These are phyloP conservation scores for Pycnonotus jocosus DNA, from an alignment of 2,113 vertebrate genomes.

Conservation along the genomic window DNA sequence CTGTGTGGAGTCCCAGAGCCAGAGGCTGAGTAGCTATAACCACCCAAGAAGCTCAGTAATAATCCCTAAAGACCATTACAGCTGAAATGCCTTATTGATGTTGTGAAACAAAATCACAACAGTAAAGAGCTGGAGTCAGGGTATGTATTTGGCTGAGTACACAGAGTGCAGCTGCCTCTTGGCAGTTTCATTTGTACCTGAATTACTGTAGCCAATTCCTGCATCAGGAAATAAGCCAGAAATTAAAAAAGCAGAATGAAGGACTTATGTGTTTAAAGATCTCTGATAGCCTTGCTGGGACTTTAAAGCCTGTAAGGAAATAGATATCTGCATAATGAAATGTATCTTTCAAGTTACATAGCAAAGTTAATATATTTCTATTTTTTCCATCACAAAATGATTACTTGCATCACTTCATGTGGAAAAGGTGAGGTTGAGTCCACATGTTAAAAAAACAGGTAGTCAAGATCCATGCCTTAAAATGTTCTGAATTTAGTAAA, in stretches of 20 bases:
- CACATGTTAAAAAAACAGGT: neutral
- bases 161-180: neutral
- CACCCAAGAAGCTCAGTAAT: neutral
- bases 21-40: neutral
- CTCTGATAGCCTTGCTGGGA: neutral
- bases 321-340: neutral
- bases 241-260: neutral
- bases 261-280: neutral
- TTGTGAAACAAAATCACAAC: constrained; percentile 4
- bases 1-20: neutral
- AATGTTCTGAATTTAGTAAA: neutral
- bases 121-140: neutral
- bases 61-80: neutral
- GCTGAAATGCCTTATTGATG: neutral
- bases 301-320: neutral
- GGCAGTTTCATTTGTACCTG: constrained; percentile 13
- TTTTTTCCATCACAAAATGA: neutral
- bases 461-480: neutral
- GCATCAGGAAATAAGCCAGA: neutral
- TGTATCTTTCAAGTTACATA: neutral
- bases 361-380: neutral
- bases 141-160: neutral
- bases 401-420: neutral
- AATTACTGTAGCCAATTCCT: neutral
- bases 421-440: neutral